Evolutionary conservation across 2,888 invertebrate species (phyloP).

Genomic region (Lamellibrachia satsuma): DNA sequence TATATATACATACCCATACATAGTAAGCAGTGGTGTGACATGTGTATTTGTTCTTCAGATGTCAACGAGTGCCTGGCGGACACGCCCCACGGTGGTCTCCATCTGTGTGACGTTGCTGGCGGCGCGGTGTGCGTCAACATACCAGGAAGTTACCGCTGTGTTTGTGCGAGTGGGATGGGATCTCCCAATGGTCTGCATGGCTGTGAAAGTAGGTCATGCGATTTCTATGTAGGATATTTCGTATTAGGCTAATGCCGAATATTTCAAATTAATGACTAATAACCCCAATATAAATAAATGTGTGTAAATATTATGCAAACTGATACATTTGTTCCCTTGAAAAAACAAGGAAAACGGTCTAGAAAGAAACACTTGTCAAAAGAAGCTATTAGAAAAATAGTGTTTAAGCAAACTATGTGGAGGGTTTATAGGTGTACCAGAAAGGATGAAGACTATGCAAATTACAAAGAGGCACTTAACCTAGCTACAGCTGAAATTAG

Average conservation of each 20-base stretch:
- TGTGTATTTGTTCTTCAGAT: neutral
- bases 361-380: too few species aligned
- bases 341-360: too few species aligned
- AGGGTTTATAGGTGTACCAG: too few species aligned
- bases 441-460: too few species aligned
- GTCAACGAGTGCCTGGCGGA: slow-evolving; percentile 25
- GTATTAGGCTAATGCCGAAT: neutral
- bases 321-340: too few species aligned
- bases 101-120: slow-evolving; percentile 23
- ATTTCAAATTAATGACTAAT: too few species aligned
- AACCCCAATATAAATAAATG: too few species aligned
- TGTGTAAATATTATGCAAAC: too few species aligned
- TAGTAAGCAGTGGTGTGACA: neutral
- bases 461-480: too few species aligned
- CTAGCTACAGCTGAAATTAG: too few species aligned
- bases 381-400: too few species aligned
- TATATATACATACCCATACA: neutral
- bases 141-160: neutral
- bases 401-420: too few species aligned
- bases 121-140: slow-evolving; percentile 22
- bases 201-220: slow-evolving; percentile 14
- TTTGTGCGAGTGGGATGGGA: slow-evolving; percentile 7
- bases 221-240: neutral
- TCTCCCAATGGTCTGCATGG: slow-evolving; percentile 17
- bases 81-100: slow-evolving; percentile 22